Evolutionary conservation across 23 tunicate genomes (phyloP).

Genomic region (Phallusia fumigata): DNA sequence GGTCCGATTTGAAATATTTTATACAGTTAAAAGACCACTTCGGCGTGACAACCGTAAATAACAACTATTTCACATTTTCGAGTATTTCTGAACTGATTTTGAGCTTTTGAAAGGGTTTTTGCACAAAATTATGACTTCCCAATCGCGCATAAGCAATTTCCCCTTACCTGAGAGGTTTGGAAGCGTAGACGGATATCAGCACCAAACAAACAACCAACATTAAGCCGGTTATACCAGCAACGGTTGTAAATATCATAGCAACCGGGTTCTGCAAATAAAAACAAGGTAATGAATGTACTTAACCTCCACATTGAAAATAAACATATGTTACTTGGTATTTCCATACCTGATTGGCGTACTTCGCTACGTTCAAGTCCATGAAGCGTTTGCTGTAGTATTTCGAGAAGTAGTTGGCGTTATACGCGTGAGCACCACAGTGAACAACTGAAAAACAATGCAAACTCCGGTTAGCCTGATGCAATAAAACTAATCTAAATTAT

Average conservation of each 20-base stretch:
- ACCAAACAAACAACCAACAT: slow-evolving; percentile 46
- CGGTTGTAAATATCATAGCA: slow-evolving; percentile 48
- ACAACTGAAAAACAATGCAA: slow-evolving; percentile 41
- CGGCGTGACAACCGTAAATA: too few relatives aligned
- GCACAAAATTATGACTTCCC: too few relatives aligned
- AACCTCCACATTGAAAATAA: not conserved
- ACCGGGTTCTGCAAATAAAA: slow-evolving; percentile 54
- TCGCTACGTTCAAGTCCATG: slow-evolving; percentile 75
- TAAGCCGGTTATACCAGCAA: slow-evolving; percentile 73
- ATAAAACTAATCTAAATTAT: too few relatives aligned
- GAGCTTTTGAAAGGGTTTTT: too few relatives aligned
- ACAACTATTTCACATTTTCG: too few relatives aligned
- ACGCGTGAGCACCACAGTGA: slow-evolving; percentile 89
- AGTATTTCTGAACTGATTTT: too few relatives aligned
- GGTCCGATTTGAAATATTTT: too few relatives aligned
- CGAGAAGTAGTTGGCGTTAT: slow-evolving; percentile 77
- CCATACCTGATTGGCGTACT: slow-evolving; percentile 70
- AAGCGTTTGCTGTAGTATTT: slow-evolving; percentile 56
- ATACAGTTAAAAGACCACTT: too few relatives aligned
- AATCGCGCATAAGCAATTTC: not conserved
- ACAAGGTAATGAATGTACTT: not conserved
- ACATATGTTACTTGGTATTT: not conserved
- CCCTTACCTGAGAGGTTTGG: slow-evolving; percentile 54
- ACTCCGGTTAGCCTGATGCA: too few relatives aligned
- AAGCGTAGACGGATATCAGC: slow-evolving; percentile 47